Evolutionary conservation across 2,888 invertebrate genomes (phyloP), one percentile per base, ranked within the genome.

Genomic region (Gymnosoma rotundatum): DNA sequence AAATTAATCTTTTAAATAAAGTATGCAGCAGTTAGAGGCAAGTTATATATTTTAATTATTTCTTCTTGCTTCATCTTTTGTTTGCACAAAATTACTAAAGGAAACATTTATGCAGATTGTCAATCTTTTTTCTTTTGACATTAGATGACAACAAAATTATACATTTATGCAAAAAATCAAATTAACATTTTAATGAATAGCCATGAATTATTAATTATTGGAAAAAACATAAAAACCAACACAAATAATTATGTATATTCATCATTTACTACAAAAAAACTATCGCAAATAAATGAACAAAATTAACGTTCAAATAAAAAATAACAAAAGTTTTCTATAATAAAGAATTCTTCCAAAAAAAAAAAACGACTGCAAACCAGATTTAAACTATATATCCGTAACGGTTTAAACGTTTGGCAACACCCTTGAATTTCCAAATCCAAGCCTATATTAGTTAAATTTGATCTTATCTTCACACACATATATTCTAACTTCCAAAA

Each of bases 151-250:
- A 42, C 10, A 12, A 42, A 42, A 3, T 12, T 42, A 42, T 42
- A 42, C 1, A 42, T 12, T 12, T 12, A 12, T 32, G 7, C 10
- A 42, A 42, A 42, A 42, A 42, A 42, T 42, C 8, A 32, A 70
- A 81, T 81, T 81, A 82, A 76, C 82, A 76, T 82, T 82, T 76
- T 60, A 76, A 76, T 67, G 72, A 72, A 60, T 42, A 70, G 69
- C 25, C 76, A 82, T 82, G 75, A 76, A 76, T 82, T 66, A 67
- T 76, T 66, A 82, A 72, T 82, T 75, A 38, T 50, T 56, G 25
- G 18, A 74, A 52, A 56, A 63, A 69, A 10, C 5, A 38, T 9
- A 38, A 42, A 42, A 25, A 25, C 4, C 25, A 42, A 12, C 10
- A 42, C 42, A 42, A 42, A 42, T 1, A 42, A 42, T 32, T 32